These are phyloP conservation scores for Chrosomus eos DNA, from an alignment of 2,797 vertebrate genomes.

Conservation along the genomic window DNA sequence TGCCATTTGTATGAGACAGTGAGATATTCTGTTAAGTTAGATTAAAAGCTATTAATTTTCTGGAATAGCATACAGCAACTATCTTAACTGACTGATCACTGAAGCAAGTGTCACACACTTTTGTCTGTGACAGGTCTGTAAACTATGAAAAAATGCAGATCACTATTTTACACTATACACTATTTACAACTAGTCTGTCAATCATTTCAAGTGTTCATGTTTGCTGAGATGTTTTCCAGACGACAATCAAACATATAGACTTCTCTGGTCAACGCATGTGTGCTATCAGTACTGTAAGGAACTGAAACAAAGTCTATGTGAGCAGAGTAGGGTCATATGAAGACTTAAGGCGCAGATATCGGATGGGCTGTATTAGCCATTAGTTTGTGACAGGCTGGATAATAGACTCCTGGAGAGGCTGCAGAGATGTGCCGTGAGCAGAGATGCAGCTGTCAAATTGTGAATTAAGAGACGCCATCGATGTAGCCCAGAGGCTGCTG, in stretches of 20 bases:
- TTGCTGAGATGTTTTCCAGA: background rate
- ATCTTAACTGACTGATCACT: background rate
- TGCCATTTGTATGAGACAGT: background rate
- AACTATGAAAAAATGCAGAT: background rate
- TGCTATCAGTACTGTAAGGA: background rate
- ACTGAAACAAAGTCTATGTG: background rate
- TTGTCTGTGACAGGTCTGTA: background rate
- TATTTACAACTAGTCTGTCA: background rate
- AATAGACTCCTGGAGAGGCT: conserved; percentile 32
- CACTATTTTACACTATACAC: too few species aligned
- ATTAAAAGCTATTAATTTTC: conserved; percentile 29
- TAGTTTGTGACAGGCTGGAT: conserved; percentile 15
- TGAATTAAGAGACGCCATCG: conserved; percentile 21
- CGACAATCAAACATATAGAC: background rate
- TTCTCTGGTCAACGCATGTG: background rate
- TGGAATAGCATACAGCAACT: background rate
- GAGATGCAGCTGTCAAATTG: conserved; percentile 20
- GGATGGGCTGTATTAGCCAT: background rate
- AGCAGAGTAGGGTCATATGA: conserved; percentile 1
- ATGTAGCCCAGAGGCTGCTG: conserved; percentile 29
- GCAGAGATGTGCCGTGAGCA: conserved; percentile 24
- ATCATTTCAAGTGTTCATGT: background rate
- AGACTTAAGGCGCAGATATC: conserved; percentile 3
- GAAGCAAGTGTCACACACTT: background rate
- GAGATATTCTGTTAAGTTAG: background rate